phyloP scores from a whole-genome alignment of 2,113 vertebrate species.

The Anhinga anhinga region DNA sequence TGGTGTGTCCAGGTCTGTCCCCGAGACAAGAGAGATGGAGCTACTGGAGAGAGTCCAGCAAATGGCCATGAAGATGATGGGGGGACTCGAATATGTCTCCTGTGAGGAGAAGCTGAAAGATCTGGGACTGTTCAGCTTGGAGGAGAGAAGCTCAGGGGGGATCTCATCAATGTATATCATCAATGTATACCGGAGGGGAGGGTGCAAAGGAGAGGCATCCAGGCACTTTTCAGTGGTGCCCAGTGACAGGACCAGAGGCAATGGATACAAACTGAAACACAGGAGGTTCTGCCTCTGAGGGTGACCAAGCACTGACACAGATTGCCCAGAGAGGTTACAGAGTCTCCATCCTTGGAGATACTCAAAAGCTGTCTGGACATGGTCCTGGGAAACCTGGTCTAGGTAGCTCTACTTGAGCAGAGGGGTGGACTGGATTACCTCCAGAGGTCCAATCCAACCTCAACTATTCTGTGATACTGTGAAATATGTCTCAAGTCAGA shows the following conservation, averaged over 20 bases:
- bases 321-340: neutral
- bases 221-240: neutral
- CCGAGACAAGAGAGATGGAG: neutral
- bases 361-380: neutral
- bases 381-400: neutral
- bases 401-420: neutral
- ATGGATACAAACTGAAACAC: neutral
- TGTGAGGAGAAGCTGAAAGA: neutral
- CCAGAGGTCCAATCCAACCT: neutral
- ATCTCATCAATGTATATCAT: neutral
- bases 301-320: neutral
- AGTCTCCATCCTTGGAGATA: neutral
- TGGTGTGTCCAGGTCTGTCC: neutral
- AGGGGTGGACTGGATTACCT: neutral
- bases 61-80: neutral
- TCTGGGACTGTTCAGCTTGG: neutral
- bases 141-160: neutral
- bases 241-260: neutral
- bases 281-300: neutral
- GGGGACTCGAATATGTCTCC: neutral
- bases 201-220: neutral
- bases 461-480: neutral
- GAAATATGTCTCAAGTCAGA: neutral
- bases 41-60: neutral
- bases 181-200: neutral